These are phyloP conservation scores for Chrysotoxum bicinctum DNA, from an alignment of 2,888 invertebrate species.

Conservation along the genomic window DNA sequence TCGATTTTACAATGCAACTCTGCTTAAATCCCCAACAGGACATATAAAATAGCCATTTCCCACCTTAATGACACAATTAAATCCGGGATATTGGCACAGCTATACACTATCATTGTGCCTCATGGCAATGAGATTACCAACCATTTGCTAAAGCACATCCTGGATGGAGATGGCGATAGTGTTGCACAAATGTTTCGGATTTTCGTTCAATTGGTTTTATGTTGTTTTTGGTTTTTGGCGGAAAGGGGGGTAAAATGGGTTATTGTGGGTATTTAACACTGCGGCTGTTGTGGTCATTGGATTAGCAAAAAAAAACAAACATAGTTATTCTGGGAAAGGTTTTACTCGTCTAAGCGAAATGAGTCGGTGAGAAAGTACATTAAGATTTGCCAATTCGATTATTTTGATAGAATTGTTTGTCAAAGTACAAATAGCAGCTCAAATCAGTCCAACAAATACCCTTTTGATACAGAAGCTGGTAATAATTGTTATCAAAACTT, in stretches of 20 bases:
- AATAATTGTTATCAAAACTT: too few relatives aligned
- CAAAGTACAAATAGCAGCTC: background rate
- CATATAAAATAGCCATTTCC: conserved; percentile 48
- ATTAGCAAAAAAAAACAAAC: background rate
- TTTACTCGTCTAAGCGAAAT: background rate
- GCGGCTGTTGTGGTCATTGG: conserved; percentile 19
- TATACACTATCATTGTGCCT: conserved; percentile 37
- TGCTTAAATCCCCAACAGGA: conserved; percentile 29
- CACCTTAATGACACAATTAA: conserved; percentile 63
- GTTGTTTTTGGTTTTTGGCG: background rate
- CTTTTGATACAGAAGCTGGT: too few relatives aligned
- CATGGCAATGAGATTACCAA: conserved; percentile 39
- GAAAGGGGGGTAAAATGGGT: background rate
- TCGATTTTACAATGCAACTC: conserved; percentile 42
- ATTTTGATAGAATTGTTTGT: background rate
- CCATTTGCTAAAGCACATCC: conserved; percentile 24
- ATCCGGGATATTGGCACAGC: conserved; percentile 38
- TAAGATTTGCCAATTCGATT: background rate
- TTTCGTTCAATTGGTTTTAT: conserved; percentile 46
- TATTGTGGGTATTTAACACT: conserved; percentile 21
- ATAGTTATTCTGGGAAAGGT: background rate
- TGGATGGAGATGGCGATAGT: background rate
- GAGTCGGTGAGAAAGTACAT: background rate
- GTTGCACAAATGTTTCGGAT: conserved; percentile 52
- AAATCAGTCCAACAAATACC: background rate